Evolutionary conservation across 2,888 invertebrate genomes (phyloP), one percentile per base, ranked within the genome.

Genomic region (Xestia c-nigrum): DNA sequence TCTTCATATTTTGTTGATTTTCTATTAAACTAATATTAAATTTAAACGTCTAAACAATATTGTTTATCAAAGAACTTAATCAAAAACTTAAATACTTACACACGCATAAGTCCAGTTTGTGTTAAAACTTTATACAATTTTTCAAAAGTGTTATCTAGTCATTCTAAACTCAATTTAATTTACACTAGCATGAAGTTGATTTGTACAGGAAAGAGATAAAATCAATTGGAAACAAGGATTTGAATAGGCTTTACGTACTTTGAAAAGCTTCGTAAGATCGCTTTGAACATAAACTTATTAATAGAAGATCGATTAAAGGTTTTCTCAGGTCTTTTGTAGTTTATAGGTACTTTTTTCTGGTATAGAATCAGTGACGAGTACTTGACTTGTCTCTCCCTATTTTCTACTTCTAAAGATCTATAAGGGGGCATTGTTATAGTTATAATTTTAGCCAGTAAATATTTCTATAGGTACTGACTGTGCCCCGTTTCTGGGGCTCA

Each of bases 1-100:
- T 65, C 16, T 57, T 59, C 19, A 59, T 43, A n/a, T 74, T 63
- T 76, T 31, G 50, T 52, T 21, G 7, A 72, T 40, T 16, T 59
- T 0, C 57, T 31, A 59, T 31, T 24, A 16, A 31, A 16, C 31
- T 57, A 31, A 31, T n/a, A n/a, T n/a, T n/a, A n/a, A n/a, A n/a
- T 55, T 24, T 57, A 57, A 57, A 57, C 6, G 24, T 24, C 14
- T 57, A 14, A 24, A 57, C 24, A 24, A 24, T 12, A 24, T 57
- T 14, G 9, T 3, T 52, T 21, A 21, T 5, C 10, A 55, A 14
- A 24, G 24, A 57, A 57, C 24, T 5, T 5, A 24, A 14, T 6
- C 24, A 57, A 16, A 14, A 24, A 24, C 24, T 59, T 59, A 6
- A 55, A 24, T 5, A 55, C n/a, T 14, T 38, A 19, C 9, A 1